Conservation (phyloP, 2,888 invertebrate genomes). For the Zhuqinia jingwanae region DNA sequence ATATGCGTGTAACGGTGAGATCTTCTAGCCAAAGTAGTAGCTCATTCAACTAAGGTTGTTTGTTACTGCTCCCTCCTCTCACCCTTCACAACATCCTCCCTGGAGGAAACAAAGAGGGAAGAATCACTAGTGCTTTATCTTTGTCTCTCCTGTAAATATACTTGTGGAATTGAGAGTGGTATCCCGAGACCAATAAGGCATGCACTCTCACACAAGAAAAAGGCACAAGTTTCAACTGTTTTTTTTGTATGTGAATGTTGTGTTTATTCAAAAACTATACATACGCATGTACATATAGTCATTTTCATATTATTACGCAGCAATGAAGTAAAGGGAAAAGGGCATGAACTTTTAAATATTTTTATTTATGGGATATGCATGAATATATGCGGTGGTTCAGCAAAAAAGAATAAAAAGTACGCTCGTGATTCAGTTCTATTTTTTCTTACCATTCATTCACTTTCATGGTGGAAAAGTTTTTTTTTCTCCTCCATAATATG, state of each 20-base stretch:
- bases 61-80: slow-evolving; percentile 46
- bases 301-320: neutral
- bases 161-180: slow-evolving; percentile 61
- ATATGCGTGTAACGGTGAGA: too few species aligned
- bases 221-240: neutral
- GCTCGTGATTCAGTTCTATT: neutral
- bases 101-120: slow-evolving; percentile 52
- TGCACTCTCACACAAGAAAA: neutral
- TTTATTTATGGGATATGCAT: slow-evolving; percentile 49
- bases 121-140: slow-evolving; percentile 66
- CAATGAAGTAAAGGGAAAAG: too few species aligned
- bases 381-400: slow-evolving; percentile 10
- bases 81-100: slow-evolving; percentile 61
- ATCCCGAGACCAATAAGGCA: slow-evolving; percentile 62
- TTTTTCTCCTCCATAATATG: neutral
- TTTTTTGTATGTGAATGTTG: neutral
- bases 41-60: slow-evolving; percentile 57
- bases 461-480: slow-evolving; percentile 1
- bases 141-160: slow-evolving; percentile 58
- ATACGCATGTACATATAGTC: too few species aligned
- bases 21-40: slow-evolving; percentile 4
- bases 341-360: slow-evolving; percentile 55
- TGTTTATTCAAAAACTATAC: slow-evolving; percentile 23
- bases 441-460: neutral
- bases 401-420: neutral